Conservation (phyloP, 2,888 invertebrate genomes). For the Eupithecia inturbata region DNA sequence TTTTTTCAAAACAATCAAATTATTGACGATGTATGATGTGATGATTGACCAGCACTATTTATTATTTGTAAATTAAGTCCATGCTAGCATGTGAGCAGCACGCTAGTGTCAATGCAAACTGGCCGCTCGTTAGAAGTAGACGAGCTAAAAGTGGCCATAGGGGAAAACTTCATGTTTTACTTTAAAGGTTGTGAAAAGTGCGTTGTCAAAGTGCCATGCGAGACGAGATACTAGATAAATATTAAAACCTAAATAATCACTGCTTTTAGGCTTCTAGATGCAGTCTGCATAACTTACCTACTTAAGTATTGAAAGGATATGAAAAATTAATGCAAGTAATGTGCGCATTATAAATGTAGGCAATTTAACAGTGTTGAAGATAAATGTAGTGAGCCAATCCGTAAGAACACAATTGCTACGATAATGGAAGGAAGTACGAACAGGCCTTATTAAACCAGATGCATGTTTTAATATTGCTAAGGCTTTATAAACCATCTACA, state of each 20-base stretch:
- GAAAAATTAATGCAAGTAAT: background rate
- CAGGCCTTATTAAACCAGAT: background rate
- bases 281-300: background rate
- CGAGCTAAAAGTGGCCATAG: background rate
- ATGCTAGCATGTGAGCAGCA: background rate
- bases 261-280: background rate
- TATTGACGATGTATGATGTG: too few relatives aligned
- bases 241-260: background rate
- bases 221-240: background rate
- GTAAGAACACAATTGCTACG: background rate
- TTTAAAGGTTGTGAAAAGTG: background rate
- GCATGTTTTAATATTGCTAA: background rate
- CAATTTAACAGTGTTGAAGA: background rate
- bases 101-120: constrained; percentile 4
- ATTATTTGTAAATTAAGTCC: too few relatives aligned
- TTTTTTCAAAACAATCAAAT: too few relatives aligned
- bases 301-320: background rate
- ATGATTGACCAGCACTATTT: too few relatives aligned
- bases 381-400: background rate
- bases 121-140: background rate
- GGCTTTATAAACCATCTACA: background rate
- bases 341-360: background rate
- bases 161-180: constrained; percentile 1
- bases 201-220: background rate
- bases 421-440: background rate